Evolutionary conservation across 2,888 invertebrate species (phyloP), one percentile per base, ranked within the genome.

Genomic region (Germaria angustata): DNA sequence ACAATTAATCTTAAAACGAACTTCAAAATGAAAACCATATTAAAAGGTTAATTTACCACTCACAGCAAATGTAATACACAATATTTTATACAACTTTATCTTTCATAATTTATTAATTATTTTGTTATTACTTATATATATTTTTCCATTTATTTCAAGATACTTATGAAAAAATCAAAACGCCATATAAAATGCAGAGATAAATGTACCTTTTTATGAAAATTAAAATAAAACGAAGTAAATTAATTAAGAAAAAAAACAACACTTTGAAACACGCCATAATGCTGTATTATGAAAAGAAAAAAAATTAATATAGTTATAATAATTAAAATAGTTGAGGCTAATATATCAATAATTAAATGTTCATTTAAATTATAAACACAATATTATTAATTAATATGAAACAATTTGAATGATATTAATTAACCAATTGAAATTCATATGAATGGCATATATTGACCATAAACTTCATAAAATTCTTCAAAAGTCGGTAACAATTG

Each of bases 171-270:
- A 73, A 61, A 63, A 71, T 80, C 61, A 69, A 79, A 83, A 80
- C 39, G 83, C 72, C 72, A 77, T 44, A 72, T 63, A 11, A 80
- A 80, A 68, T 68, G 77, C 80, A 77, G 73, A 84, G 68, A 73
- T 80, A 57, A 79, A 73, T 69, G 80, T 84, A 84, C 80, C 83
- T 80, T 69, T 81, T 81, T 51, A 66, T 59, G 59, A 24, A 57
- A 32, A 44, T 17, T 9, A 53, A 53, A 41, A 28, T 13, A 49
- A 65, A 44, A 44, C 3, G 3, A 53, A 36, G 9, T 9, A 55
- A 32, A 49, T 13, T 41, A 39, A 36, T 5, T 20, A 46, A 15
- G 9, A 55, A 49, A 32, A 24, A 49, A 61, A 68, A 61, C 46
- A 63, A 61, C 68, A 73, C 53, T 28, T 46, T 63, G 5, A 78